Conservation (phyloP, 2,113 vertebrate genomes). For the Protomyctophum bolini region DNA sequence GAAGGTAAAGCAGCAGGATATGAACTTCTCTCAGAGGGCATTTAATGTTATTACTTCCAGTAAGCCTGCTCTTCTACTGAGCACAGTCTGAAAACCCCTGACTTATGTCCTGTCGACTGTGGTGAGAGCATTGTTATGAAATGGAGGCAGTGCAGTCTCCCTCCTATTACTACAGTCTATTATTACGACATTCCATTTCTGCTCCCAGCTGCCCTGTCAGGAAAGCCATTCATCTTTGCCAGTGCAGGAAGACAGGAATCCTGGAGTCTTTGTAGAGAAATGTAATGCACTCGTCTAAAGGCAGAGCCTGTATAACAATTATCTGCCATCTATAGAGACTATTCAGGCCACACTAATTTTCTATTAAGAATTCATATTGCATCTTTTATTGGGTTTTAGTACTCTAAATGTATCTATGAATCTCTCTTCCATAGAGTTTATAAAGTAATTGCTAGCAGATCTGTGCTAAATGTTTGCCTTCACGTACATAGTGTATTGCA, state of each 20-base stretch:
- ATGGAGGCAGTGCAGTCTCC: not conserved
- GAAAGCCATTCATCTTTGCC: constrained; percentile 30
- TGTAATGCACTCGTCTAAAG: constrained; percentile 41
- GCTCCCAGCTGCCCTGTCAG: constrained; percentile 35
- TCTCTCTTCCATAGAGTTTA: constrained; percentile 19
- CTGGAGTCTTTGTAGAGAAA: constrained; percentile 28
- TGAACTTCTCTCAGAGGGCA: constrained; percentile 24
- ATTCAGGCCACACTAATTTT: constrained; percentile 11
- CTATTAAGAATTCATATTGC: constrained; percentile 3
- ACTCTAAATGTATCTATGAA: constrained; percentile 10
- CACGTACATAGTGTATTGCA: constrained; percentile 1
- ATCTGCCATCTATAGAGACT: constrained; percentile 14
- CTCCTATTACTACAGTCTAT: constrained; percentile 28
- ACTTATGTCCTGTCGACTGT: constrained; percentile 31
- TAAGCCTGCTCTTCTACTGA: constrained; percentile 43
- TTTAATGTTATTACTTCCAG: constrained; percentile 57
- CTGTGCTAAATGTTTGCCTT: constrained; percentile 25
- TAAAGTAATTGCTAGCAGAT: constrained; percentile 19
- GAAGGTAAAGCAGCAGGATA: constrained; percentile 80
- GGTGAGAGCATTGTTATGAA: constrained; percentile 30
- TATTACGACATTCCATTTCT: constrained; percentile 46
- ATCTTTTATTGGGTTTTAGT: constrained; percentile 4
- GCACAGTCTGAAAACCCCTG: constrained; percentile 29
- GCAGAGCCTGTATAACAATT: constrained; percentile 18
- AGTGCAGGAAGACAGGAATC: constrained; percentile 15